These are phyloP conservation scores for Temnothorax rugatulus DNA, from an alignment of 2,888 invertebrate species.

Conservation along the genomic window DNA sequence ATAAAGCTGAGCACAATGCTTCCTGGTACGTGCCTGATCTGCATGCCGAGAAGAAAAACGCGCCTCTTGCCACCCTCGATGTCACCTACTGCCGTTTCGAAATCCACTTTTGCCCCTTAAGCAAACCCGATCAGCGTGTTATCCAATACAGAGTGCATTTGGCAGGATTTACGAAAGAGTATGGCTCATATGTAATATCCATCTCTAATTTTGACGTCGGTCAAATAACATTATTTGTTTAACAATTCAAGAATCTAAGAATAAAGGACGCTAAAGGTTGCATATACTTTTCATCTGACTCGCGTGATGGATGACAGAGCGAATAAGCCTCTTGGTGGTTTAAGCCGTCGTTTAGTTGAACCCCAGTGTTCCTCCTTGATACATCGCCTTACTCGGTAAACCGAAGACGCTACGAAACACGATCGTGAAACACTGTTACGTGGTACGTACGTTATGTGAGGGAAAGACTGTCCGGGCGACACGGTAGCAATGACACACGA, in stretches of 20 bases:
- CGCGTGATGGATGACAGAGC: constrained; percentile 11
- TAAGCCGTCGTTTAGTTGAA: constrained; percentile 43
- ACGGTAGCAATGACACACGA: constrained; percentile 76
- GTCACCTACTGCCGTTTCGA: constrained; percentile 30
- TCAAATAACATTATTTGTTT: background rate
- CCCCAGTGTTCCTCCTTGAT: constrained; percentile 28
- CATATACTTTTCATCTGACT: background rate
- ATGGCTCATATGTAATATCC: background rate
- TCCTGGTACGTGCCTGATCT: constrained; percentile 78
- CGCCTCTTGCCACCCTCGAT: constrained; percentile 13
- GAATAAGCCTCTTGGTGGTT: constrained; percentile 35
- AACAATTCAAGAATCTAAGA: background rate
- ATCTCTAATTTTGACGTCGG: background rate
- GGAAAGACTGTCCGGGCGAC: constrained; percentile 44
- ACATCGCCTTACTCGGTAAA: constrained; percentile 50
- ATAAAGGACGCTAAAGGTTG: background rate
- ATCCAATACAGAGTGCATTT: background rate
- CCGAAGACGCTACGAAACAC: constrained; percentile 52
- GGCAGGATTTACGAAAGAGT: background rate
- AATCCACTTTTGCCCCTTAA: constrained; percentile 43
- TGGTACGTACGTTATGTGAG: constrained; percentile 41
- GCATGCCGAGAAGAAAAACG: constrained; percentile 68
- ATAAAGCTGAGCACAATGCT: constrained; percentile 76
- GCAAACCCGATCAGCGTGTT: constrained; percentile 22
- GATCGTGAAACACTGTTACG: constrained; percentile 55